A percentile compares a stretch with the other conserved stretches of the same genome.
Evolutionary conservation across 1,140 invertebrate species (phyloP).

Genomic region (Scaptomyza pallida): DNA sequence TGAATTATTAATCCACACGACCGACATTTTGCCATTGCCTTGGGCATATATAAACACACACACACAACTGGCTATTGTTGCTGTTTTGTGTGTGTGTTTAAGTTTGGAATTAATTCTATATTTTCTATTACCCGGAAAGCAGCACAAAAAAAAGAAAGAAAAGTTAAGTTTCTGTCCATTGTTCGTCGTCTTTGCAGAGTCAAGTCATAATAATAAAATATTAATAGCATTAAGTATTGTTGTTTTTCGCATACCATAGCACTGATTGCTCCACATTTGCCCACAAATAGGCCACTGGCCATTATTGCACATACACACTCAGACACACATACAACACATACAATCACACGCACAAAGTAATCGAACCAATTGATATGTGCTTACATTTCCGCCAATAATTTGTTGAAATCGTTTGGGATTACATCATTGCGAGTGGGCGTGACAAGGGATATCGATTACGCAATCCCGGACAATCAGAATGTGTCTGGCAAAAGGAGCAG

Average conservation of each 20-base stretch:
- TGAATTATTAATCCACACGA: slow-evolving; percentile 75
- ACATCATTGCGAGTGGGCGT: slow-evolving; percentile 25
- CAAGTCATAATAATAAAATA: slow-evolving; percentile 74
- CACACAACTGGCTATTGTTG: slow-evolving; percentile 51
- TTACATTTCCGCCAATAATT: slow-evolving; percentile 67
- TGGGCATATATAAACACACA: slow-evolving; percentile 20
- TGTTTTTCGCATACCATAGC: slow-evolving; percentile 30
- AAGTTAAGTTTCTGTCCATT: slow-evolving; percentile 53
- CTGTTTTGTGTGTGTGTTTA: slow-evolving; percentile 9
- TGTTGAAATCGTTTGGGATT: slow-evolving; percentile 55
- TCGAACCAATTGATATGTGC: slow-evolving; percentile 59
- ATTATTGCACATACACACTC: slow-evolving; percentile 15
- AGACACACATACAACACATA: not conserved
- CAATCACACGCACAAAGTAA: slow-evolving; percentile 8
- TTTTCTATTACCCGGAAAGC: slow-evolving; percentile 61
- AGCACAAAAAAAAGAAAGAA: slow-evolving; percentile 38
- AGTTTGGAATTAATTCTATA: slow-evolving; percentile 56
- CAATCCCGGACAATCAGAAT: slow-evolving; percentile 36
- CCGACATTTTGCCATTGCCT: slow-evolving; percentile 44
- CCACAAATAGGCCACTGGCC: slow-evolving; percentile 6
- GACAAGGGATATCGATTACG: slow-evolving; percentile 44
- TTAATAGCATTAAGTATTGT: slow-evolving; percentile 74
- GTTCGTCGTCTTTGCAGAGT: slow-evolving; percentile 66
- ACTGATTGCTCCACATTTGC: slow-evolving; percentile 35
- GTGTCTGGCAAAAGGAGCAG: not conserved